Conservation (phyloP, 2,113 vertebrate species). For the Ramphastos sulfuratus region DNA sequence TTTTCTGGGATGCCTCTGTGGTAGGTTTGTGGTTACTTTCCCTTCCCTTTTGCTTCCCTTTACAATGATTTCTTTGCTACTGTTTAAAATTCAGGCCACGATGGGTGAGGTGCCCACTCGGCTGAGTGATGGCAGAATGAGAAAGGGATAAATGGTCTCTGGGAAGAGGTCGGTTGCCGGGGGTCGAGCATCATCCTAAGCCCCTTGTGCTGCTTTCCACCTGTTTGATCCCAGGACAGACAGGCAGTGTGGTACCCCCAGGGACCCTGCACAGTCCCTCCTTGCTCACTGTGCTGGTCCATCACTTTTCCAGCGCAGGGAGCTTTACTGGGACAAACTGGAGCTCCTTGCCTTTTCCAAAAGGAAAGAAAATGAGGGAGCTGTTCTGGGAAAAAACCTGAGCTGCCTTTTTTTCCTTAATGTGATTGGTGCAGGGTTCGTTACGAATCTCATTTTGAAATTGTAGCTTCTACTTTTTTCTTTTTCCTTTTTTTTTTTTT, state of each 20-base stretch:
- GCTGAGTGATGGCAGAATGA: background rate
- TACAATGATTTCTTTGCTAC: background rate
- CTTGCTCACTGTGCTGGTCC: background rate
- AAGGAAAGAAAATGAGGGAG: background rate
- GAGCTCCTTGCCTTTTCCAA: background rate
- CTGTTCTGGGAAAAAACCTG: background rate
- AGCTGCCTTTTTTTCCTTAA: background rate
- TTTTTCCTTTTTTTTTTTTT: background rate
- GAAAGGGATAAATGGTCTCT: background rate
- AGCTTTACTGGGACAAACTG: background rate
- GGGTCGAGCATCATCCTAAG: background rate
- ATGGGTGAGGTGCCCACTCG: background rate
- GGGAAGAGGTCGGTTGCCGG: accelerated
- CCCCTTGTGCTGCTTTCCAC: accelerated
- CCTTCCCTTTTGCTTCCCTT: background rate
- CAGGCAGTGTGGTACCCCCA: accelerated
- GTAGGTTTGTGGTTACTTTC: background rate
- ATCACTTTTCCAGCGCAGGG: background rate
- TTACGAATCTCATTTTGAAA: slow-evolving; percentile 37
- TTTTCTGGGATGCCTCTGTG: background rate
- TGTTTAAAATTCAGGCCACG: background rate
- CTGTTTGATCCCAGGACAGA: background rate
- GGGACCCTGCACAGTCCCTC: background rate
- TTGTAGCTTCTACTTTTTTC: background rate
- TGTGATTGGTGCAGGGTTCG: background rate